phyloP scores from a whole-genome alignment of 2,113 vertebrate genomes.

The Myrmophylax atrothorax region DNA sequence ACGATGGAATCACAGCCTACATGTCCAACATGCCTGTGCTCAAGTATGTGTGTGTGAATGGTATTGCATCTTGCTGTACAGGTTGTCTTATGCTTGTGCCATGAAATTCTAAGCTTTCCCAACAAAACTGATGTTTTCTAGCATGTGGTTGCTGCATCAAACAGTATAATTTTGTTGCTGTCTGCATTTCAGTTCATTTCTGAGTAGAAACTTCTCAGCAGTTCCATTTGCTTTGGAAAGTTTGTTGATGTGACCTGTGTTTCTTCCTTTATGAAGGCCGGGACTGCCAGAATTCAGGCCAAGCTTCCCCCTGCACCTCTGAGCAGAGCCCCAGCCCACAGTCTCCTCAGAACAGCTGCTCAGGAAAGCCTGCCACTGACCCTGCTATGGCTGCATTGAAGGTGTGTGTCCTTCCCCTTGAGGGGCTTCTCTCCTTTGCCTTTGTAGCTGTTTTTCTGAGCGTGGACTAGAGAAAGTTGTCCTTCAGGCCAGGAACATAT shows the following conservation, averaged over 20 bases:
- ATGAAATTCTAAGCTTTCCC: background rate
- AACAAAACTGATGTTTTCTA: background rate
- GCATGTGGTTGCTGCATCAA: background rate
- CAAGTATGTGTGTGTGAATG: background rate
- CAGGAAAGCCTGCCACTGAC: slow-evolving; percentile 80
- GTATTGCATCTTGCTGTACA: fast-evolving
- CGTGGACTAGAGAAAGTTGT: background rate
- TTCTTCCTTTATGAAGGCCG: slow-evolving; percentile 68
- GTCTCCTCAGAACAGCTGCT: slow-evolving; percentile 84
- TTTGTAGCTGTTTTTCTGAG: background rate
- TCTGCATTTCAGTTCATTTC: background rate
- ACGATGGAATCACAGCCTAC: background rate
- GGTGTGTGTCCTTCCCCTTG: slow-evolving; percentile 53
- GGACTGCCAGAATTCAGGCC: slow-evolving; percentile 81
- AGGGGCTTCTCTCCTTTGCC: background rate
- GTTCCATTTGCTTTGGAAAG: background rate
- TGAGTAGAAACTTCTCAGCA: background rate
- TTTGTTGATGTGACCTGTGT: background rate
- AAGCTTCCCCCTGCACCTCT: slow-evolving; percentile 83
- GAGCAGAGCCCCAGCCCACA: slow-evolving; percentile 91
- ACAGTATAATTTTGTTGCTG: background rate
- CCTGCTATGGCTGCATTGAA: slow-evolving; percentile 73
- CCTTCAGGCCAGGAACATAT: background rate
- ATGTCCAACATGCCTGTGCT: background rate
- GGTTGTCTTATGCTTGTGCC: background rate